phyloP scores from a whole-genome alignment of 2,797 vertebrate species.

The Parauchenoglanis ngamensis region DNA sequence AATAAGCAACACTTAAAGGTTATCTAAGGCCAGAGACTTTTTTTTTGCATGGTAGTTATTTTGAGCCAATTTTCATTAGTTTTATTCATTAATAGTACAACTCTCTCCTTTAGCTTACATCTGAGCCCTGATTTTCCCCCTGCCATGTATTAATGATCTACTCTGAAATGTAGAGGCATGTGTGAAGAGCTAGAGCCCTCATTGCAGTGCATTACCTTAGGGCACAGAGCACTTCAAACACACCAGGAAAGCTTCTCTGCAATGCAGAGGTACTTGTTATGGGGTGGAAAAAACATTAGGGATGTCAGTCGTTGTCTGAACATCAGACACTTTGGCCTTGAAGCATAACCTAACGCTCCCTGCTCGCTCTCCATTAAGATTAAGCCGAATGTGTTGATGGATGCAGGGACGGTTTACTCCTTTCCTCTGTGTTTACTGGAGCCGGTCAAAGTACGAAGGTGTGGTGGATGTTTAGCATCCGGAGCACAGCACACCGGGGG shows the following conservation, averaged over 20 bases:
- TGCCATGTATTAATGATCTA: constrained; percentile 54
- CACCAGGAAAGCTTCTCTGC: constrained; percentile 50
- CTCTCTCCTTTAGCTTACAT: constrained; percentile 40
- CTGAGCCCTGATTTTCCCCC: constrained; percentile 36
- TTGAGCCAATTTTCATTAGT: background rate
- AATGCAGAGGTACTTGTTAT: constrained; percentile 56
- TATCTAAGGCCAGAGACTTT: background rate
- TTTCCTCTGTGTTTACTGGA: constrained; percentile 43
- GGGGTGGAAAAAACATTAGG: constrained; percentile 51
- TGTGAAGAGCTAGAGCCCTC: constrained; percentile 39
- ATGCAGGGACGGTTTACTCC: constrained; percentile 37
- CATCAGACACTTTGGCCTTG: constrained; percentile 51
- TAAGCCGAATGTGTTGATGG: constrained; percentile 54
- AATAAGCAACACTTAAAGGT: background rate
- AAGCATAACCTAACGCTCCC: constrained; percentile 47
- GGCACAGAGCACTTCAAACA: constrained; percentile 58
- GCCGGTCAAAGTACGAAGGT: constrained; percentile 24
- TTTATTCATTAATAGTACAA: constrained; percentile 28
- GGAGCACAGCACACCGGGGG: constrained; percentile 18
- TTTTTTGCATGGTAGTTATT: constrained; percentile 16
- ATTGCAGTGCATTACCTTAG: constrained; percentile 54
- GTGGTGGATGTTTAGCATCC: constrained; percentile 33
- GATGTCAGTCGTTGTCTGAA: constrained; percentile 50
- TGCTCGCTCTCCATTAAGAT: constrained; percentile 47
- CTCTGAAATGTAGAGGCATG: constrained; percentile 54